A percentile compares a stretch with the other conserved stretches of the same genome.
phyloP scores from a whole-genome alignment of 2,797 vertebrate genomes.

The Darevskia mixta region DNA sequence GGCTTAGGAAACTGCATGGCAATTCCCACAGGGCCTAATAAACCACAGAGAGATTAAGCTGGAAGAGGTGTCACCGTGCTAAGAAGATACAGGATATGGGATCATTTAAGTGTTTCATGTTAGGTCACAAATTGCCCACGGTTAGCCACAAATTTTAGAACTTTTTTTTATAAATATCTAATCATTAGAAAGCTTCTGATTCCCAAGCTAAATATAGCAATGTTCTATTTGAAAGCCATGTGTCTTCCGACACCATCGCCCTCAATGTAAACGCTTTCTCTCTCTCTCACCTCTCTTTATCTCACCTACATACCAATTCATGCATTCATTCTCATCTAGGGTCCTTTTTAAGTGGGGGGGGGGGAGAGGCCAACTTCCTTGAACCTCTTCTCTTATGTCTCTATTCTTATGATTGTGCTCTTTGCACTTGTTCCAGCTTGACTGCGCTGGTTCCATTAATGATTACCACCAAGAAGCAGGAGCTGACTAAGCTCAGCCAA shows the following conservation, averaged over 20 bases:
- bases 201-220: neutral
- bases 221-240: neutral
- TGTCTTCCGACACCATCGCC: neutral
- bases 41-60: neutral
- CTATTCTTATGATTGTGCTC: neutral
- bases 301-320: neutral
- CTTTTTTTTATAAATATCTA: neutral
- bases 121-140: neutral
- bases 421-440: slow-evolving; percentile 22
- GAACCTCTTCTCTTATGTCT: neutral
- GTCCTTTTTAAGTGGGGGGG: neutral
- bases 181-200: neutral
- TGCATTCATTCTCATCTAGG: neutral
- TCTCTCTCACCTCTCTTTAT: no score
- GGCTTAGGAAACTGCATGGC: no score
- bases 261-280: neutral
- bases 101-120: no score
- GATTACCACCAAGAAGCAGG: slow-evolving; percentile 10
- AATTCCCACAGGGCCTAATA: neutral
- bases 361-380: neutral
- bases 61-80: neutral
- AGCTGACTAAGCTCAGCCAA: neutral
- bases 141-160: neutral
- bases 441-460: slow-evolving; percentile 14
- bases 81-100: no score